These are phyloP conservation scores for Drosophila carrolli DNA, from an alignment of 1,140 invertebrate species.

Conservation along the genomic window DNA sequence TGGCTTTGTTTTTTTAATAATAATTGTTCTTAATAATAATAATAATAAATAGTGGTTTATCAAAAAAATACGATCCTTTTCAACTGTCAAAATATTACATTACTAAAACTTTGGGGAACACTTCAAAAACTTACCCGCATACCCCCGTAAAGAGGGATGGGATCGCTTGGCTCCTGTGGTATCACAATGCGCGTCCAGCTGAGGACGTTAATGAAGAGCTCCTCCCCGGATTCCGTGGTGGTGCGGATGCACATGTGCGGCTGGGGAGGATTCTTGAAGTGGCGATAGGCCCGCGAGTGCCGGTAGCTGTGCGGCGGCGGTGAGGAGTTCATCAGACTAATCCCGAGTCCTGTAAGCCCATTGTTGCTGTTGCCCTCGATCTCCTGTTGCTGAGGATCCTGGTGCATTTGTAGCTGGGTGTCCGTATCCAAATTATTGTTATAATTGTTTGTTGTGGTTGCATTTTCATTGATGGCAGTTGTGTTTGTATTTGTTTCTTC, in stretches of 20 bases:
- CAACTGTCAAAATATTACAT: too few relatives aligned
- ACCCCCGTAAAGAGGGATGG: constrained; percentile 89
- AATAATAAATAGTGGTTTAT: too few relatives aligned
- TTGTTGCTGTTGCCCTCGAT: constrained; percentile 55
- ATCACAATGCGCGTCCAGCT: constrained; percentile 90
- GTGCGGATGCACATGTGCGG: constrained; percentile 91
- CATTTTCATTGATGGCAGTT: constrained; percentile 65
- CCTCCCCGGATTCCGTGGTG: constrained; percentile 86
- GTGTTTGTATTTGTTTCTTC: constrained; percentile 51
- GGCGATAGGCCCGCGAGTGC: constrained; percentile 86
- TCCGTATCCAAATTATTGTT: constrained; percentile 49
- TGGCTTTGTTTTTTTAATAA: too few relatives aligned
- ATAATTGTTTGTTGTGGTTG: constrained; percentile 30
- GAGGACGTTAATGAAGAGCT: constrained; percentile 89
- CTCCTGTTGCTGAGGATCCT: constrained; percentile 42
- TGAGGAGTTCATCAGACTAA: constrained; percentile 77
- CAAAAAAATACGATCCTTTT: too few relatives aligned
- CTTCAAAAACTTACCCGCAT: constrained; percentile 86
- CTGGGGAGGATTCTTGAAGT: constrained; percentile 90
- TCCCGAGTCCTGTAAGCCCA: constrained; percentile 47
- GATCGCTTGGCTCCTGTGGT: constrained; percentile 87
- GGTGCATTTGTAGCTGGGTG: constrained; percentile 45
- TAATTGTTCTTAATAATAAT: too few relatives aligned
- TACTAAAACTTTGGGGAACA: too few relatives aligned
- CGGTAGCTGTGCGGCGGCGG: constrained; percentile 84